Conservation (phyloP, 2,888 invertebrate genomes). For the Macrosiphum euphorbiae region DNA sequence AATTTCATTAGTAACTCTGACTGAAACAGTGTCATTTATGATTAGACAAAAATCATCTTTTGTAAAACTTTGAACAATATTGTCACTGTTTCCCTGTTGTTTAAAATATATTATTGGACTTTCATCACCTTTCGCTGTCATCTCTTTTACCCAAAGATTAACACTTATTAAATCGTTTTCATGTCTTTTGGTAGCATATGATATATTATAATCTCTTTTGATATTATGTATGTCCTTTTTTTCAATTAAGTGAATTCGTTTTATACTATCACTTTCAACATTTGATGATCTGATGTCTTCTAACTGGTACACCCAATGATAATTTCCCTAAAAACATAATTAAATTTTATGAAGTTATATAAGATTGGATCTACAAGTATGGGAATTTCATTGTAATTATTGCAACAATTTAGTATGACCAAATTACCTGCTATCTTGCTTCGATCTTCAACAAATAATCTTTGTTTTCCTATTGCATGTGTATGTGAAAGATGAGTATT, state of each 20-base stretch:
- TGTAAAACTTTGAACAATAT: neutral
- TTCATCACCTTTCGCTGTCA: neutral
- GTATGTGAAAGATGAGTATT: too few species aligned
- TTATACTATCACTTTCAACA: slow-evolving; percentile 6
- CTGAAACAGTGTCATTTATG: slow-evolving; percentile 48
- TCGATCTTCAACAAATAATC: too few species aligned
- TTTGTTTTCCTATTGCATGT: too few species aligned
- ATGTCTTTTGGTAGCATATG: neutral
- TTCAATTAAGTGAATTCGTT: slow-evolving; percentile 60
- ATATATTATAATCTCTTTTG: slow-evolving; percentile 50
- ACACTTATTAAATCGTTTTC: slow-evolving; percentile 15
- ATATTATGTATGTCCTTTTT: slow-evolving; percentile 64
- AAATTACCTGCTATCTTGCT: too few species aligned
- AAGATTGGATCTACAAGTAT: too few species aligned
- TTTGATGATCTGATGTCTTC: slow-evolving; percentile 43
- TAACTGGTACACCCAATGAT: slow-evolving; percentile 42
- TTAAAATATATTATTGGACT: slow-evolving; percentile 22
- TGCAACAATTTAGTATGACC: too few species aligned
- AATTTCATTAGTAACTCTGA: slow-evolving; percentile 39
- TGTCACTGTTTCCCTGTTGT: neutral
- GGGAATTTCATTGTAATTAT: too few species aligned
- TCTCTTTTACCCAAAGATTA: slow-evolving; percentile 1
- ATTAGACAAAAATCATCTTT: slow-evolving; percentile 37
- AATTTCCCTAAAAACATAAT: neutral
- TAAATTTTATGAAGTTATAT: too few species aligned